phyloP scores from a whole-genome alignment of 2,888 invertebrate genomes.

The Amaurobius ferox region DNA sequence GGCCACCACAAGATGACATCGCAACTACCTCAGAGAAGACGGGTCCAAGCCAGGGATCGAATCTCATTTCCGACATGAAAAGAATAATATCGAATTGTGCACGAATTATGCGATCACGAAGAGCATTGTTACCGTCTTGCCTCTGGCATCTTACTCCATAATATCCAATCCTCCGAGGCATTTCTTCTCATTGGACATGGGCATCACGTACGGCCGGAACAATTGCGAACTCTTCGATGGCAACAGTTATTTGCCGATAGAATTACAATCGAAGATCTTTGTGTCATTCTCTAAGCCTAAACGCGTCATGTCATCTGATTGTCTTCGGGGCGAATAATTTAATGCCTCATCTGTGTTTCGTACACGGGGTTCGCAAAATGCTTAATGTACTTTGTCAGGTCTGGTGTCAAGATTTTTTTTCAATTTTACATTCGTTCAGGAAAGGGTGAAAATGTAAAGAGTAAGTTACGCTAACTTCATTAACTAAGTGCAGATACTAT shows the following conservation, averaged over 20 bases:
- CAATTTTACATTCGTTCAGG: too few species aligned
- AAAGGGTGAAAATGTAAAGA: too few species aligned
- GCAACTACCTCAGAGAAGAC: too few species aligned
- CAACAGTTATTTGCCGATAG: not conserved
- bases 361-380: not conserved
- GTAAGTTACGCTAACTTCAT: too few species aligned
- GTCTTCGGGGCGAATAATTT: not conserved
- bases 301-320: constrained; percentile 14
- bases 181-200: constrained; percentile 18
- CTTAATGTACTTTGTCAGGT: constrained; percentile 4
- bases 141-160: not conserved
- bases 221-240: constrained; percentile 16
- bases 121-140: not conserved
- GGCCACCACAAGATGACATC: too few species aligned
- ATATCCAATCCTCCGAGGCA: not conserved
- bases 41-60: not conserved
- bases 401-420: too few species aligned
- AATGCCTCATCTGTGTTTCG: constrained; percentile 14
- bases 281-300: not conserved
- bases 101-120: constrained; percentile 9
- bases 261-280: constrained; percentile 14
- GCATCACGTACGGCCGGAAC: constrained; percentile 12
- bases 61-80: constrained; percentile 3
- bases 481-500: too few species aligned
- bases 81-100: not conserved